Evolutionary conservation across 2,113 vertebrate species (phyloP), one percentile per base, ranked within the genome.

Genomic region (Oncorhynchus kisutch): DNA sequence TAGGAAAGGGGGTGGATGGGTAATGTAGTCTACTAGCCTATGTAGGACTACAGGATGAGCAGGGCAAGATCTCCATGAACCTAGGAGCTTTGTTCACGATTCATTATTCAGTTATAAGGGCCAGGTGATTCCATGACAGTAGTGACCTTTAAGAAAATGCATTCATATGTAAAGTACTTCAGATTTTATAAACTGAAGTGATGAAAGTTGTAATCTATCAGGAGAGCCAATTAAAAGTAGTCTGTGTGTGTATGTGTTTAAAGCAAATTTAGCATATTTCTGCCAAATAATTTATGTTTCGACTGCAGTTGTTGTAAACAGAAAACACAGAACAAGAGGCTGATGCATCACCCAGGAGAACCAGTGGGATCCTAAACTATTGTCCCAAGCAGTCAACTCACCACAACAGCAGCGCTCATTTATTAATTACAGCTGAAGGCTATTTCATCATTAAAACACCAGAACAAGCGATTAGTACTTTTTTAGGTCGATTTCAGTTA

Each of bases 381-480:
- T 64, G 18, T 64, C 22, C 60, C n/a, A 64, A 22, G n/a, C 8
- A 76, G 22, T 31, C 34, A 68, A 68, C 27, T 34, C 31, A 39
- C 39, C 39, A 49, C 18, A 27, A 60, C 22, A 68, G 16, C 20
- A 20, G 16, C 7, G 6, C 60, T 64, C 57, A 48, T 59, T 49
- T 39, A 57, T 64, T 66, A 34, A 31, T 49, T 16, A 57, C 18
- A 57, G 31, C 14, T 13, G 8, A 49, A 22, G 68, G 57, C 64
- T 14, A 60, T 71, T 70, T 72, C n/a, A 20, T 70, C 49, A 79
- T 67, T 12, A 31, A 79, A 65, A 65, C 13, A 29, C n/a, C 65
- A 70, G 14, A 73, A 6, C 5, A 12, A 71, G 24, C 1, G 2
- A 48, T 67, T 39, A 39, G 39, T 39, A 2, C 39, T 39, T 66